phyloP scores from a whole-genome alignment of 2,113 vertebrate genomes.

The Grantiella picta region DNA sequence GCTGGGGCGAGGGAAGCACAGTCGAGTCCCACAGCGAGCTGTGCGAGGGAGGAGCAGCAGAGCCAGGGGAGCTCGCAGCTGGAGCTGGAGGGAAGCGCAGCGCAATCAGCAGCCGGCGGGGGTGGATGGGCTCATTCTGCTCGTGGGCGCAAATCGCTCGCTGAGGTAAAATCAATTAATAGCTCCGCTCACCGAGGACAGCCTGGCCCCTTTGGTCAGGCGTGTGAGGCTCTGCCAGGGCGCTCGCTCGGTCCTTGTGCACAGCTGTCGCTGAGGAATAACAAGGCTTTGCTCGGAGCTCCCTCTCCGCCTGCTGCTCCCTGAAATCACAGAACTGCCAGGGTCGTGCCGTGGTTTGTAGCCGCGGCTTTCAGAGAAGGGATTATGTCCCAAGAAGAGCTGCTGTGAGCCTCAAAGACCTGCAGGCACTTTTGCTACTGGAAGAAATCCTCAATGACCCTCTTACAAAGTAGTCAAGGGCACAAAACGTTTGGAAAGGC shows the following conservation, averaged over 20 bases:
- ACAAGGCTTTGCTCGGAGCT: background rate
- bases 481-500: background rate
- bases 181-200: accelerated
- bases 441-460: background rate
- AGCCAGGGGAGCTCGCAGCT: background rate
- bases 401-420: background rate
- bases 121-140: background rate
- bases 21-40: background rate
- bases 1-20: accelerated
- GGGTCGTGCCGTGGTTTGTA: accelerated
- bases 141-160: accelerated
- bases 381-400: background rate
- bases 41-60: background rate
- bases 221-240: background rate
- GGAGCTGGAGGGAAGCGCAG: accelerated
- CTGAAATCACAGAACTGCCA: background rate
- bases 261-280: accelerated
- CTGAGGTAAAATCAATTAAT: background rate
- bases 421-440: background rate
- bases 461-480: background rate
- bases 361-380: background rate
- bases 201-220: background rate
- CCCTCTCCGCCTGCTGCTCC: background rate
- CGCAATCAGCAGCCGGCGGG: background rate
- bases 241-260: accelerated